Base-by-base conservation (phyloP, 2,888 invertebrate species). In the Volucella zonaria region DNA sequence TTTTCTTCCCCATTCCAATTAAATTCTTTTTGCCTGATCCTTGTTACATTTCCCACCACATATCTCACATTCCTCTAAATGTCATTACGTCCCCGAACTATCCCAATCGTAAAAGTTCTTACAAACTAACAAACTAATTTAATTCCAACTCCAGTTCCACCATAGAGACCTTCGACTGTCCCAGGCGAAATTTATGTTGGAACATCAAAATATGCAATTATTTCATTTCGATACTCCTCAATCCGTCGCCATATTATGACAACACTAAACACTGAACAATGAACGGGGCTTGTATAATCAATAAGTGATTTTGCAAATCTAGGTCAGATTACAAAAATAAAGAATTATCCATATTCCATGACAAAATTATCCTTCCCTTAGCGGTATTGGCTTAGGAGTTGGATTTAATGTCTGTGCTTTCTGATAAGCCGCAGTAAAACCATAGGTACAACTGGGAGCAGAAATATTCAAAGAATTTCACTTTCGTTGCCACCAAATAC, bases 281-380 rank as follows among this genome's bases (percentile, higher is more conserved):
- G 31, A 31, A 31, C 31, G 31, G 31, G 51, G 47, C 73, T 91
- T 91, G 92, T 91, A 91, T 89, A 92, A 91, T 91, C 91, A 91
- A 91, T 91, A 91, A 92, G 89, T 89, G 89, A 91, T 89, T 89
- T 87, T 88, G 86, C 87, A 87, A 81, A 91, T 90, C 89, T 90
- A 89, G 91, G 90, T 91, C 91, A 89, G 89, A 90, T 91, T 91
- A 89, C 90, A 90, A 88, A 88, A 87, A 88, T 66, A 89, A 88
- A 87, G 87, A 83, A 83, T 31, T 31, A 31, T 31, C 31, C 31
- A 86, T 87, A 88, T 87, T 90, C 87, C 89, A 91, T 89, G 91
- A 90, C 90, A 90, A 90, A 88, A 14, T 71, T 12, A 12, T 81
- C 23, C 54, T 31, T 66, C 75, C 66, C 10, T 23, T 49, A 2